Evolutionary conservation across 2,113 vertebrate species (phyloP).

Genomic region (Butastur rufipennis): DNA sequence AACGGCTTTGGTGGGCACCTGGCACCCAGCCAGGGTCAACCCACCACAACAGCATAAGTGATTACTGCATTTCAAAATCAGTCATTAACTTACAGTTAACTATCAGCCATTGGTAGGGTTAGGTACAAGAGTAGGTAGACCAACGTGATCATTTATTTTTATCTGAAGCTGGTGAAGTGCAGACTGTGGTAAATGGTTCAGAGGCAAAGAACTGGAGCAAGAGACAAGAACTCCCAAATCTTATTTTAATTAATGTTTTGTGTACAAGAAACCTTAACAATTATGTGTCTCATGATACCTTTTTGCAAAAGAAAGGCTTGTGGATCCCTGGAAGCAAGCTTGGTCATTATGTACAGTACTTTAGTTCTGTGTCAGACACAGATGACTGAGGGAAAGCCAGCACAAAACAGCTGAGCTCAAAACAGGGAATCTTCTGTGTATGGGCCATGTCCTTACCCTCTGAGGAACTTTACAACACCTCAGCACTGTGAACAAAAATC

Average conservation of each 20-base stretch:
- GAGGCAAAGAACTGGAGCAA: background rate
- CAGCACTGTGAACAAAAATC: background rate
- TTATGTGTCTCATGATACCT: background rate
- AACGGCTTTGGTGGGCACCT: too few species aligned
- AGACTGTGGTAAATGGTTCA: background rate
- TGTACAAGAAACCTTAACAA: background rate
- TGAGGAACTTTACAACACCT: background rate
- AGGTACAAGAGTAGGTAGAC: background rate
- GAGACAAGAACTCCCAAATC: background rate
- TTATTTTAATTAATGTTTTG: background rate
- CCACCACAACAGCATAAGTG: background rate
- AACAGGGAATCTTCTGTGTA: background rate
- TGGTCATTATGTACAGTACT: background rate
- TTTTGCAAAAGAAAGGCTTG: background rate
- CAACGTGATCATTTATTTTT: rapidly evolving
- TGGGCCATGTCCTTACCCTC: background rate
- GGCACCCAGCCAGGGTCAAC: too few species aligned
- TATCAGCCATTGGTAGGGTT: background rate
- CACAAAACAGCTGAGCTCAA: background rate
- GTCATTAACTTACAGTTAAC: background rate
- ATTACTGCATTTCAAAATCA: background rate
- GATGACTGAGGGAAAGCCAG: background rate
- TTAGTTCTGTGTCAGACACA: background rate
- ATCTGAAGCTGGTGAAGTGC: background rate
- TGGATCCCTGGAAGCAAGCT: background rate